phyloP scores from a whole-genome alignment of 2,888 invertebrate species.

The Mactromeris polynyma region DNA sequence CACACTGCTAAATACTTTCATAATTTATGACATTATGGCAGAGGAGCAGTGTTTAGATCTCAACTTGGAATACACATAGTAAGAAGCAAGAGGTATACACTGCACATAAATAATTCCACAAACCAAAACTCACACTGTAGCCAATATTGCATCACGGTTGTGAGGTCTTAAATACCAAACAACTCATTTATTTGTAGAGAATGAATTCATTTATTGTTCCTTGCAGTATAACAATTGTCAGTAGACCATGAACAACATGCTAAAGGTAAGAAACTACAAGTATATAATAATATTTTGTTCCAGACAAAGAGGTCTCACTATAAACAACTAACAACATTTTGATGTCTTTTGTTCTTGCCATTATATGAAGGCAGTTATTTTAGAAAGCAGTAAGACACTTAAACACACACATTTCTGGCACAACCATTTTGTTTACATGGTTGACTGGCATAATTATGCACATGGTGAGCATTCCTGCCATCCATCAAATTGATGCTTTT shows the following conservation, averaged over 20 bases:
- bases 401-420: not conserved
- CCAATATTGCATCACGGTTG: no score
- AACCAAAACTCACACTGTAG: no score
- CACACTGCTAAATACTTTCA: no score
- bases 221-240: not conserved
- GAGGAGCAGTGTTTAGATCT: no score
- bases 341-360: not conserved
- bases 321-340: not conserved
- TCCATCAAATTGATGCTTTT: not conserved
- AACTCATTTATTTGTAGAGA: no score
- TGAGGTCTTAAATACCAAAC: no score
- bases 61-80: no score
- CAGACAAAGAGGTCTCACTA: not conserved
- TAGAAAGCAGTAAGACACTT: not conserved
- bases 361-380: not conserved
- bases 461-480: constrained; percentile 4
- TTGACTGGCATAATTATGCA: constrained; percentile 9
- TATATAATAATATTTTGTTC: not conserved
- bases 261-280: not conserved
- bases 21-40: no score
- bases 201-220: no score
- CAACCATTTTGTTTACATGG: not conserved
- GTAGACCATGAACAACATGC: not conserved
- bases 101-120: no score
- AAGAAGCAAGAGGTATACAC: no score